Conservation (phyloP, 2,888 invertebrate genomes). For the Chromoteleia sp. region DNA sequence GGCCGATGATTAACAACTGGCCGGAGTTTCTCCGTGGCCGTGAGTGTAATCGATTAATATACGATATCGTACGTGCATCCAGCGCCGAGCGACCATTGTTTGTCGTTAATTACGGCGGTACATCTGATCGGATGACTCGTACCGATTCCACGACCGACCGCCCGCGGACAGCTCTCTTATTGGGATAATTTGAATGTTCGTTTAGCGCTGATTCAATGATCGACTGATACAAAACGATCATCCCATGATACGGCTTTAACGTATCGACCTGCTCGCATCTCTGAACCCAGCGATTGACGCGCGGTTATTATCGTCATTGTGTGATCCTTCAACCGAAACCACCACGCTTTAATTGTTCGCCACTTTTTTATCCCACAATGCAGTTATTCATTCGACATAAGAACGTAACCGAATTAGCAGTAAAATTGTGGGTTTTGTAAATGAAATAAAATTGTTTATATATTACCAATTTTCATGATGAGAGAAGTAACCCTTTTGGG, state of each 20-base stretch:
- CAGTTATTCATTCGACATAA: background rate
- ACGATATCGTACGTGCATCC: conserved; percentile 76
- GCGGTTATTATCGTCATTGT: conserved; percentile 45
- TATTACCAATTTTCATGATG: no score
- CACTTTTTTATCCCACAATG: conserved; percentile 5
- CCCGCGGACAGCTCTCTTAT: conserved; percentile 73
- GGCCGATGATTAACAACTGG: conserved; percentile 80
- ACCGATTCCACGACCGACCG: conserved; percentile 76
- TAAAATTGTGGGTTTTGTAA: no score
- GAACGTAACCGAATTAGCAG: no score
- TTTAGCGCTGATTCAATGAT: conserved; percentile 69
- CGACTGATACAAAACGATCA: conserved; percentile 58
- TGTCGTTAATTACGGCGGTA: conserved; percentile 81
- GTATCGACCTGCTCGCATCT: conserved; percentile 34
- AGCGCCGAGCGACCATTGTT: conserved; percentile 79
- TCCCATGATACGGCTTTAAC: conserved; percentile 41
- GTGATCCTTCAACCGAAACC: conserved; percentile 44
- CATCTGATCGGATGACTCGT: conserved; percentile 75
- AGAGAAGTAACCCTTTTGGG: no score
- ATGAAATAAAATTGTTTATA: no score
- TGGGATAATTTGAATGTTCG: conserved; percentile 73
- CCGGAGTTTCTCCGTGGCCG: conserved; percentile 73
- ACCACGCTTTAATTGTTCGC: conserved; percentile 26
- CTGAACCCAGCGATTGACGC: conserved; percentile 20
- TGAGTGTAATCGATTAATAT: conserved; percentile 80